Evolutionary conservation across 2,797 vertebrate species (phyloP).

Genomic region (Selene dorsalis): DNA sequence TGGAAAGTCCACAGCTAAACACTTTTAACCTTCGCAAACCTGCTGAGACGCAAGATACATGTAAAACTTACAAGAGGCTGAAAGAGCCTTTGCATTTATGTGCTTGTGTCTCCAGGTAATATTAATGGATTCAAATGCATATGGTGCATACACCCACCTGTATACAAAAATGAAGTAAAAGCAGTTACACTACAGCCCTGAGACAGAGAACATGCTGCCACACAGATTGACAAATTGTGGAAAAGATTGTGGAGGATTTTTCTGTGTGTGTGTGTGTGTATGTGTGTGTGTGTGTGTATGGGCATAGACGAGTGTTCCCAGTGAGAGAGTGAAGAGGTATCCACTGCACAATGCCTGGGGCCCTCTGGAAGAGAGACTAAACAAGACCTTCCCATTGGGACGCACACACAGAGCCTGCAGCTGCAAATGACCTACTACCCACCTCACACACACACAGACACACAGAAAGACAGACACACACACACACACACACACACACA

Average conservation of each 20-base stretch:
- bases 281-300: conserved; percentile 34
- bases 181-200: conserved; percentile 62
- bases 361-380: conserved; percentile 90
- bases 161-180: conserved; percentile 42
- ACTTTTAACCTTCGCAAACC: conserved; percentile 72
- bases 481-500: no score
- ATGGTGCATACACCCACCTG: conserved; percentile 10
- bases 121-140: conserved; percentile 44
- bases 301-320: conserved; percentile 79
- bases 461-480: no score
- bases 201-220: conserved; percentile 80
- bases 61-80: conserved; percentile 58
- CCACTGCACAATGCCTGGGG: conserved; percentile 88
- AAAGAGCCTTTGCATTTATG: conserved; percentile 38
- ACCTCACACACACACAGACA: conserved; percentile 61
- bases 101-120: conserved; percentile 26
- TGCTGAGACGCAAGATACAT: conserved; percentile 52
- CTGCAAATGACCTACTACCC: conserved; percentile 89
- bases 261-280: conserved; percentile 6
- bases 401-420: conserved; percentile 86
- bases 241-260: conserved; percentile 50
- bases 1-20: conserved; percentile 51
- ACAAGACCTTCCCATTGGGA: conserved; percentile 90
- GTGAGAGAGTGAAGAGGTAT: conserved; percentile 87
- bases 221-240: conserved; percentile 45